phyloP scores from a whole-genome alignment of 2,113 vertebrate species.

The Nyctibius bracteatus region DNA sequence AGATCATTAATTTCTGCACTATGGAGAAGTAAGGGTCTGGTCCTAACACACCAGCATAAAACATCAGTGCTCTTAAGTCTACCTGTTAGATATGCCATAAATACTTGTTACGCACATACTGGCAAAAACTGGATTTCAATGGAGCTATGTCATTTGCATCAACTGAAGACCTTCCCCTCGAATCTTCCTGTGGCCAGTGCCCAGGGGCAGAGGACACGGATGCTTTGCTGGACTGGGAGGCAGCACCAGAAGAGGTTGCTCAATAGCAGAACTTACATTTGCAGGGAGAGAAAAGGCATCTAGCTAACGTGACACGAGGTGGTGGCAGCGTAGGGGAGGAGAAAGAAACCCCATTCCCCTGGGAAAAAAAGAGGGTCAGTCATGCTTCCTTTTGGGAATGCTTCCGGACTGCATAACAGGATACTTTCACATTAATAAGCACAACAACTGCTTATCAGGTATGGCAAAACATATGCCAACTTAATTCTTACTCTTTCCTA shows the following conservation, averaged over 20 bases:
- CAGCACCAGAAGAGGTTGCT: background rate
- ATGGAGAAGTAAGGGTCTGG: background rate
- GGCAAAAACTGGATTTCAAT: background rate
- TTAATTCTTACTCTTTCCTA: conserved; percentile 29
- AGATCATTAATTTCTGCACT: background rate
- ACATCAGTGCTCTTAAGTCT: background rate
- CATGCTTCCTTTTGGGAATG: background rate
- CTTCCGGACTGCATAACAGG: background rate
- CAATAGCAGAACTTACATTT: background rate
- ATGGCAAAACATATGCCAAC: background rate
- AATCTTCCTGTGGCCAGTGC: background rate
- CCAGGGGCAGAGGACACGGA: background rate
- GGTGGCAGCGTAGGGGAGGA: background rate
- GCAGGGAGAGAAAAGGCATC: background rate
- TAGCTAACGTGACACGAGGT: background rate
- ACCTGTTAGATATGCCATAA: background rate
- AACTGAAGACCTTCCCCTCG: background rate
- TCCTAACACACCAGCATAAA: background rate
- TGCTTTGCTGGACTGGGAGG: background rate
- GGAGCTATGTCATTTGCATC: background rate
- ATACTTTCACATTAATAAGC: background rate
- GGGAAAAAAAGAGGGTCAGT: background rate
- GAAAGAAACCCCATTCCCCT: background rate
- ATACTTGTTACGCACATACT: background rate
- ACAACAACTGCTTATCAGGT: background rate